Percentiles rank a stretch among this genome's conserved stretches.
Conservation (phyloP, 2,888 invertebrate species). For the Acrobasis repandana region DNA sequence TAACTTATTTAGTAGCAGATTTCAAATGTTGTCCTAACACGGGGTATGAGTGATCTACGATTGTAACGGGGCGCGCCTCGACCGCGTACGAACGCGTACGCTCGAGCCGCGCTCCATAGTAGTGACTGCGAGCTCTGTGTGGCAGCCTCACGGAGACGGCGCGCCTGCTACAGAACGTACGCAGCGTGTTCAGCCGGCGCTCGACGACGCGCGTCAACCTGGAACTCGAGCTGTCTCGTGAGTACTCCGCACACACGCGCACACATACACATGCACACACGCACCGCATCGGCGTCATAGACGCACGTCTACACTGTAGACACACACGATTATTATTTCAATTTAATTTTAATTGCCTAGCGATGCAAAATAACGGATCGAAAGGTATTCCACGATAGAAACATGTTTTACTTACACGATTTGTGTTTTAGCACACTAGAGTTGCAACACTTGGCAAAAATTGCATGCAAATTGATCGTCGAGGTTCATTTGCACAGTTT, state of each 20-base stretch:
- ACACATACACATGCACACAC: conserved; percentile 29
- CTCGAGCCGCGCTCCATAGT: conserved; percentile 7
- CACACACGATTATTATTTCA: conserved; percentile 32
- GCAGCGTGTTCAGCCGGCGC: conserved; percentile 94
- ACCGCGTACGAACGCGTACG: conserved; percentile 4
- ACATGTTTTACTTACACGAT: conserved; percentile 11
- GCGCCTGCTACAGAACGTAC: conserved; percentile 96
- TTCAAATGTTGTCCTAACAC: conserved; percentile 17
- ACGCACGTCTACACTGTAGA: conserved; percentile 41
- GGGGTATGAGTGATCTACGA: conserved; percentile 5
- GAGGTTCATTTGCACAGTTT: not conserved
- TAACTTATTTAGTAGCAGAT: conserved; percentile 24
- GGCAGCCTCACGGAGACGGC: conserved; percentile 98
- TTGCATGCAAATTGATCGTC: not conserved
- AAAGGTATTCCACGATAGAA: conserved; percentile 28
- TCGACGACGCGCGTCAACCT: conserved; percentile 90
- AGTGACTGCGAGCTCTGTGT: conserved; percentile 61
- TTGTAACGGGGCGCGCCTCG: conserved; percentile 13
- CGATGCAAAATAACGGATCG: conserved; percentile 26
- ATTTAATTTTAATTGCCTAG: conserved; percentile 21
- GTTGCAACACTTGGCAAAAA: not conserved
- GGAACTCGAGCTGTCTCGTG: conserved; percentile 96
- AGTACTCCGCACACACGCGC: conserved; percentile 78
- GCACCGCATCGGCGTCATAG: conserved; percentile 52
- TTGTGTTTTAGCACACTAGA: conserved; percentile 18